Base-by-base conservation (phyloP, 2,113 vertebrate species). In the Dicaeum eximium region DNA sequence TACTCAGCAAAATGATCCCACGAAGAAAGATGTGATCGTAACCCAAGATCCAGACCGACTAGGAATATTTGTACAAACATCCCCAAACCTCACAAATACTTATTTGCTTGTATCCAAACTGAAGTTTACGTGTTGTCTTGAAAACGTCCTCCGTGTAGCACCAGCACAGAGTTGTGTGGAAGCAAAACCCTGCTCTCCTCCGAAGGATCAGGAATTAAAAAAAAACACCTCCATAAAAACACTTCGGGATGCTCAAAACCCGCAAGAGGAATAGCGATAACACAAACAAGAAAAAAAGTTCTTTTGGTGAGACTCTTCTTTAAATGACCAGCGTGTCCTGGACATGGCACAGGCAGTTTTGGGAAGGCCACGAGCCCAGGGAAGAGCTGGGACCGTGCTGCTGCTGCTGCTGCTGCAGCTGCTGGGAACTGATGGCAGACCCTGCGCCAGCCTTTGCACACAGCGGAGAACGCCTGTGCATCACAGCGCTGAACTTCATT, bases 401-500 rank as follows among this genome's bases (percentile, higher is more conserved):
- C 33, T 13, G 74, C 66, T 3, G 16, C 53, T 23, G 38, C 65
- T 31, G 69, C 77, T 44, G 48, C 83, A 22, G 66, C 35, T 44
- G 83, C 80, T 22, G 84, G 8, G 1, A 28, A 5, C 50, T 0
- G n/a, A 35, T 44, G 5, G 12, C 56, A 45, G 38, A 15, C 30
- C 66, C 53, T 31, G 57, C 3, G 1, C 77, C 22, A 58, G 22
- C 0, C 12, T 4, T 18, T 2, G 4, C 1, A 45, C 21, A 4
- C 31, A 14, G 42, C 1, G 6, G 50, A 24, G 58, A 74, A 64
- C 0, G 27, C 2, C 65, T 2, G 33, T 24, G 61, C 80, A 64
- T 17, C 92, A 24, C 54, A 31, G 58, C 58, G 20, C 66, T 20
- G 6, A 61, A 61, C 45, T 27, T 65, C 16, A 21, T 33, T 84